A percentile compares a stretch with the other conserved stretches of the same genome.
phyloP scores from a whole-genome alignment of 2,797 vertebrate genomes.

The Dromococcyx pavoninus region DNA sequence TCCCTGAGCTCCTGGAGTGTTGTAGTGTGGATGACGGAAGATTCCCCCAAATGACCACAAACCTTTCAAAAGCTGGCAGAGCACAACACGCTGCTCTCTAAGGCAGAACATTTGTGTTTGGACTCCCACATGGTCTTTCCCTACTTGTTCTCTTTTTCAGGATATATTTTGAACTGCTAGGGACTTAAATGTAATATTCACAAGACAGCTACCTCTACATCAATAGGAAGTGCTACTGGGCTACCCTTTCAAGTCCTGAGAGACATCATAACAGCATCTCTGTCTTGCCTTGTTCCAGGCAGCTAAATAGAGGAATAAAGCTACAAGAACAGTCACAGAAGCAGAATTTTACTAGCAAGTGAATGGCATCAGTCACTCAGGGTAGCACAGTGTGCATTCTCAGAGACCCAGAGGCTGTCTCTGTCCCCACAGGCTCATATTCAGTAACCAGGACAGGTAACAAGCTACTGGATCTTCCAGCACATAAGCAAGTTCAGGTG shows the following conservation, averaged over 20 bases:
- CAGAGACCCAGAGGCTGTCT: background rate
- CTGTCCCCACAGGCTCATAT: background rate
- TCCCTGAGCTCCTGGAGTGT: background rate
- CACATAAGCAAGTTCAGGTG: background rate
- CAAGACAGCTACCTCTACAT: background rate
- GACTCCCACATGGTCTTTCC: background rate
- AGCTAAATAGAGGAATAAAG: background rate
- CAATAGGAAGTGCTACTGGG: background rate
- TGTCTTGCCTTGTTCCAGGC: background rate
- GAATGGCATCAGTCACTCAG: background rate
- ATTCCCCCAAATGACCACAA: background rate
- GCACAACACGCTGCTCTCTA: background rate
- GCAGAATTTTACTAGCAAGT: background rate
- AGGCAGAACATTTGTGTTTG: background rate
- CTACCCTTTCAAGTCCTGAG: background rate
- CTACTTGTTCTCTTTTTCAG: background rate
- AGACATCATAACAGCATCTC: constrained; percentile 4
- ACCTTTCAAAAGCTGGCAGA: constrained; percentile 36
- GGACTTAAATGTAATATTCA: constrained; percentile 2
- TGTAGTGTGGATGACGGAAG: background rate
- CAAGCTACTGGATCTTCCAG: background rate
- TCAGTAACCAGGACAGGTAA: background rate
- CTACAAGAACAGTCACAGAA: background rate
- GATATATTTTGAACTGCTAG: background rate
- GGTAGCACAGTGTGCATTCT: background rate